phyloP scores from a whole-genome alignment of 53 echinoderm and acorn worm species.

The Patiria pectinifera region DNA sequence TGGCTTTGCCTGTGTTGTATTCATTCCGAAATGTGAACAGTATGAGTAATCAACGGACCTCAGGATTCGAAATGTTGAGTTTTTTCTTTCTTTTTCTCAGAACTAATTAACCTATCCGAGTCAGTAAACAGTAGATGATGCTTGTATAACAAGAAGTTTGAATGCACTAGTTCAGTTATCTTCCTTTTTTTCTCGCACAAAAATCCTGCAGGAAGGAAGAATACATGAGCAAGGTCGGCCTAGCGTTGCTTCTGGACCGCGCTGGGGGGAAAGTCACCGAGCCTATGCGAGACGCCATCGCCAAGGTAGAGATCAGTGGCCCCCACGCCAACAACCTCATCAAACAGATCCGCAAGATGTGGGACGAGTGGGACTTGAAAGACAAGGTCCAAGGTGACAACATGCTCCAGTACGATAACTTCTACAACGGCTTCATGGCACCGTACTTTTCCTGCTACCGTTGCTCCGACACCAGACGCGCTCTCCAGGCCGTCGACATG shows the following conservation, averaged over 20 bases:
- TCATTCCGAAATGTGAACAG: too few relatives aligned
- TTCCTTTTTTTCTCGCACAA: too few relatives aligned
- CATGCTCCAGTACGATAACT: slow-evolving; percentile 44
- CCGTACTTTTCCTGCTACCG: slow-evolving; percentile 78
- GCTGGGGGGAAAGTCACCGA: slow-evolving; percentile 64
- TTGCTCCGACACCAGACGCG: slow-evolving; percentile 58
- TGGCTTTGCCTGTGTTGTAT: too few relatives aligned
- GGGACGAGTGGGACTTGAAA: slow-evolving; percentile 56
- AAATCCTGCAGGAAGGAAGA: slow-evolving; percentile 63
- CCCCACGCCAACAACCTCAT: slow-evolving; percentile 50
- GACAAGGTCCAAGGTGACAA: slow-evolving; percentile 43
- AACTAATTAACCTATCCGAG: too few relatives aligned
- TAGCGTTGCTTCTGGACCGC: slow-evolving; percentile 68
- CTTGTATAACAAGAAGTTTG: too few relatives aligned
- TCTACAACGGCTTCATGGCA: slow-evolving; percentile 74
- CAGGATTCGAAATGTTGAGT: too few relatives aligned
- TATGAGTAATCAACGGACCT: too few relatives aligned
- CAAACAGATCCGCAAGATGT: slow-evolving; percentile 40
- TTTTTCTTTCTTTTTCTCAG: too few relatives aligned
- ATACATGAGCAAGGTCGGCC: slow-evolving; percentile 69
- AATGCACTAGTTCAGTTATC: too few relatives aligned
- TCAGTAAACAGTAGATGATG: too few relatives aligned
- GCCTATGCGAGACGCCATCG: slow-evolving; percentile 62
- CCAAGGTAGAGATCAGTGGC: neutral
- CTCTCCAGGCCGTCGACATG: slow-evolving; percentile 66